These are phyloP conservation scores for Peromyscus leucopus DNA, from an alignment of 2,113 vertebrate species.

Conservation along the genomic window DNA sequence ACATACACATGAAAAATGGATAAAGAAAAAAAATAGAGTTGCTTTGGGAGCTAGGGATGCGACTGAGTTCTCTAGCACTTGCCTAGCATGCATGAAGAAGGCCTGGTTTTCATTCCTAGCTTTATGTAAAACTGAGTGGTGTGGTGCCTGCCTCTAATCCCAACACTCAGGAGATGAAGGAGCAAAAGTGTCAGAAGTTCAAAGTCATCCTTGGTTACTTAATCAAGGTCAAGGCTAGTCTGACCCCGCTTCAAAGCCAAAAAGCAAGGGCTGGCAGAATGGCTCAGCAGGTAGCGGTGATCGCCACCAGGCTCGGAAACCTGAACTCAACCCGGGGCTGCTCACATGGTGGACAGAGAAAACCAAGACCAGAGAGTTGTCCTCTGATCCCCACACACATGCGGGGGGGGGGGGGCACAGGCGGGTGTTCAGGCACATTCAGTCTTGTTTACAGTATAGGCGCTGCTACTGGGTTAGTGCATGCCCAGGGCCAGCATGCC, in stretches of 20 bases:
- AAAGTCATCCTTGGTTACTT: not conserved
- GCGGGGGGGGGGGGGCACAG: not conserved
- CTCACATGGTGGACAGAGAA: no score
- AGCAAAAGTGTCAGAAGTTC: not conserved
- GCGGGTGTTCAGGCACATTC: fast-evolving
- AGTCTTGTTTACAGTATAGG: not conserved
- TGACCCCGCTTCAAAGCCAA: not conserved
- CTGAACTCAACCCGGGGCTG: not conserved
- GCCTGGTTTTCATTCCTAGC: not conserved
- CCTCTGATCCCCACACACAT: not conserved
- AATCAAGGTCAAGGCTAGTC: not conserved
- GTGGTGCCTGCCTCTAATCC: not conserved
- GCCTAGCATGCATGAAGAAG: not conserved
- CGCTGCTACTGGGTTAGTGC: fast-evolving
- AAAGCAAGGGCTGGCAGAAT: not conserved
- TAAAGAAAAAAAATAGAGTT: not conserved
- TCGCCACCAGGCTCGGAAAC: not conserved
- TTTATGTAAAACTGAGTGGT: no score
- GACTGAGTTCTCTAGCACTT: not conserved
- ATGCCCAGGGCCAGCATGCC: not conserved
- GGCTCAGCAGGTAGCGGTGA: not conserved
- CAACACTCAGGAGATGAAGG: not conserved
- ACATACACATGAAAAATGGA: not conserved
- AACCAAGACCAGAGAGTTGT: no score
- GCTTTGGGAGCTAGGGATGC: not conserved